Conservation (phyloP, 1,140 invertebrate genomes). For the Littorina saxatilis region DNA sequence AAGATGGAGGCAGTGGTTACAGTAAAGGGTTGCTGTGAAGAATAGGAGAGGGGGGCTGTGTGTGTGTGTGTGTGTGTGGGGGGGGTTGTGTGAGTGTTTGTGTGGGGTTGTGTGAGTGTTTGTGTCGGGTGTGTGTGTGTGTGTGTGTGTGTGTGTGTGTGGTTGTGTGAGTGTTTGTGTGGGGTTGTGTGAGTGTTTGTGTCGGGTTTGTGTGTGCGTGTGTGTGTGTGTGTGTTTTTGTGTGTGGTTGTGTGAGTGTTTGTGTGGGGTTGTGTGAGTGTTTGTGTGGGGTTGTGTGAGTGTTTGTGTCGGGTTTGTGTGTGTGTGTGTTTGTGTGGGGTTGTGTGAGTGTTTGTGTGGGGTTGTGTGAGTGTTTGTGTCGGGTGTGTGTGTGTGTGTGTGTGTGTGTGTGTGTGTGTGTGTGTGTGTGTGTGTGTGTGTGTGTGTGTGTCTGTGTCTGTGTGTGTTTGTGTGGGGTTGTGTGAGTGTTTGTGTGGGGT, state of each 20-base stretch:
- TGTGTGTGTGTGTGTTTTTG: conserved; percentile 17
- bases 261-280: conserved; percentile 21
- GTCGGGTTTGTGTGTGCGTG: conserved; percentile 12
- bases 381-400: too few species aligned
- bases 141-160: not conserved
- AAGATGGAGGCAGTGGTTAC: not conserved
- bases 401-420: not conserved
- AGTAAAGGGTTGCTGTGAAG: not conserved
- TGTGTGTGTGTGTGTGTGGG: not conserved
- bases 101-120: not conserved
- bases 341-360: too few species aligned
- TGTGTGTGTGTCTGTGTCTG: too few species aligned
- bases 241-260: not conserved
- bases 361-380: too few species aligned
- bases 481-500: too few species aligned
- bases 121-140: not conserved
- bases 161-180: not conserved
- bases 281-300: not conserved
- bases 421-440: not conserved
- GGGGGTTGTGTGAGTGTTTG: not conserved
- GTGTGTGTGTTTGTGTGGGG: too few species aligned
- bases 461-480: too few species aligned
- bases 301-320: too few species aligned
- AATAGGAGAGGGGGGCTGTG: not conserved
- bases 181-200: not conserved